Evolutionary conservation across 2,113 vertebrate genomes (phyloP), one percentile per base, ranked within the genome.

Genomic region (Saccopteryx bilineata): DNA sequence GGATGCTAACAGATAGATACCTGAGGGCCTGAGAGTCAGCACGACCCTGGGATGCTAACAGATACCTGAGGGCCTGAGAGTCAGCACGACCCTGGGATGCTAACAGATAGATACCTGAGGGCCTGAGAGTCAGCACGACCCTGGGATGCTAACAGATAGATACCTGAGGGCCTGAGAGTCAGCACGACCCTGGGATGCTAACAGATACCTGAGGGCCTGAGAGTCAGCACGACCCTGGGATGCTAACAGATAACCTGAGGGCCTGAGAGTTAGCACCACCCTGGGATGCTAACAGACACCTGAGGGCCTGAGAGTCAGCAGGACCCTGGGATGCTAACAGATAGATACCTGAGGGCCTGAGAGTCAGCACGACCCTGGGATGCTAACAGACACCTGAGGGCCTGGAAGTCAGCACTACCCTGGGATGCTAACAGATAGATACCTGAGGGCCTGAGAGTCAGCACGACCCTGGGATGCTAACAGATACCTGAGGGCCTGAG

Each of bases 1-100:
- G 48, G 60, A 17, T 4, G 3, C 0, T 1, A 39, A 5, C n/a
- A n/a, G n/a, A n/a, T n/a, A n/a, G n/a, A n/a, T n/a, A n/a, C n/a
- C n/a, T n/a, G n/a, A n/a, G n/a, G n/a, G n/a, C 65, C 58, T 39
- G 0, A 2, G 48, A 19, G 18, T 17, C 33, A 15, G 72, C 79
- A 9, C 0, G 4, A 12, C 28, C 31, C 58, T 2, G 18, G 48
- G 60, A 17, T 4, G 3, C 0, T 1, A 39, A 5, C 78, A 46
- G 85, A n/a, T n/a, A n/a, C 9, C 2, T 8, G 7, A 26, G 60
- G n/a, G 5, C 3, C 48, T 39, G 39, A 39, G 39, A 39, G 39
- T 39, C 39, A 39, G 39, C 79, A 12, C 0, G 2, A 12, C 28
- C 31, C 58, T 2, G 18, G 48, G 60, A 17, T 4, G 3, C 0